Conservation (phyloP, 2,113 vertebrate species). For the Varanus salvator region DNA sequence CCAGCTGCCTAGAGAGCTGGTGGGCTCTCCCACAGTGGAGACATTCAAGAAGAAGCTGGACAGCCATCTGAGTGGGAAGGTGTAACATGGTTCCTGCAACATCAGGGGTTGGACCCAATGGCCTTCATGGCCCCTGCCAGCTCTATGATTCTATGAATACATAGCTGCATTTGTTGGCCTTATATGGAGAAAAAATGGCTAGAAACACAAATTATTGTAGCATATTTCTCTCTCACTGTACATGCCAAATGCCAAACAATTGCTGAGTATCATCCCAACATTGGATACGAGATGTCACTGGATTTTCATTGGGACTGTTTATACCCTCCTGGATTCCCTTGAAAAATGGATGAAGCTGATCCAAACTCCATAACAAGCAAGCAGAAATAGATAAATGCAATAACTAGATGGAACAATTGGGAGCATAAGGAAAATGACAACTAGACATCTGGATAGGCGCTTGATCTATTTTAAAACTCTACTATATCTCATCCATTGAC, state of each 20-base stretch:
- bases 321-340: neutral
- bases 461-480: slow-evolving; percentile 17
- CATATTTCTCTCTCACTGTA: neutral
- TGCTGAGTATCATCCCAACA: neutral
- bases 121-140: no score
- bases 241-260: neutral
- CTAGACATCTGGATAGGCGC: slow-evolving; percentile 20
- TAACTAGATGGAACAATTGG: slow-evolving; percentile 10
- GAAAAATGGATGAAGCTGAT: neutral
- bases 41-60: no score
- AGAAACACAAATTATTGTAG: neutral
- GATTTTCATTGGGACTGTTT: neutral
- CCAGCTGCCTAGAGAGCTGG: no score
- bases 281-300: neutral
- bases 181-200: neutral
- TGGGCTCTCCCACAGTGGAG: no score
- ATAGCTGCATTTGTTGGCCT: neutral
- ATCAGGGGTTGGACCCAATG: no score
- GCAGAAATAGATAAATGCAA: slow-evolving; percentile 25
- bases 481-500: slow-evolving; percentile 7
- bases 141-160: no score
- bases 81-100: no score
- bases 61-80: no score
- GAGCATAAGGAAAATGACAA: slow-evolving; percentile 16
- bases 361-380: slow-evolving; percentile 15